A percentile compares a stretch with the other conserved stretches of the same genome.
phyloP scores from a whole-genome alignment of 53 echinoderm and acorn worm species.

The Mesocentrotus franciscanus region DNA sequence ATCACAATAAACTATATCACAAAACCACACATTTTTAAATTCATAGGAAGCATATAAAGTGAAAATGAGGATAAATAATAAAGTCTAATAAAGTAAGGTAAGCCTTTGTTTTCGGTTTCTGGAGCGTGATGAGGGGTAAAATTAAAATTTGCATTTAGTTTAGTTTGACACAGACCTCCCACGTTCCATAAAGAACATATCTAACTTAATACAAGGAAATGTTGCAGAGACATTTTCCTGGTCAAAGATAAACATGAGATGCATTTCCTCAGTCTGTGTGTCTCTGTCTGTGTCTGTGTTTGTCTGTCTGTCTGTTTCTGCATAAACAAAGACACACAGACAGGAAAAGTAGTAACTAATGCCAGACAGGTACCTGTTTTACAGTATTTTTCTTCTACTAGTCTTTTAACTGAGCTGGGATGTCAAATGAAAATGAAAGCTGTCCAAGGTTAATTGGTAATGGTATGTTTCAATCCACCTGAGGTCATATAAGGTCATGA shows the following conservation, averaged over 20 bases:
- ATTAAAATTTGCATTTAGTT: too few relatives aligned
- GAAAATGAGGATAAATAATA: neutral
- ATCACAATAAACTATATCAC: too few relatives aligned
- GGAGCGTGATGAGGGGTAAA: neutral
- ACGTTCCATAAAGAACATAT: neutral
- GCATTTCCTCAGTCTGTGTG: conserved; percentile 23
- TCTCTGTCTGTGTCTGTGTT: conserved; percentile 14
- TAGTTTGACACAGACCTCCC: neutral
- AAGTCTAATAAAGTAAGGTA: neutral
- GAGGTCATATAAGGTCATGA: neutral
- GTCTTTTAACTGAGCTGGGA: too few relatives aligned
- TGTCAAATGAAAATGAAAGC: neutral
- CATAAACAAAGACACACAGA: conserved; percentile 8
- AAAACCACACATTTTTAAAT: too few relatives aligned
- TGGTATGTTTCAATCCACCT: neutral
- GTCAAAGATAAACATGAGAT: neutral
- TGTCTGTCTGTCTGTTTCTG: conserved; percentile 4
- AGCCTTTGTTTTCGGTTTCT: neutral
- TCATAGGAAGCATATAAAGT: too few relatives aligned
- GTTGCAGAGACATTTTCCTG: too few relatives aligned
- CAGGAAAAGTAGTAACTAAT: neutral
- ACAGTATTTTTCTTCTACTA: too few relatives aligned
- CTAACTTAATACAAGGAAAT: too few relatives aligned
- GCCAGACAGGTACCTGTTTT: neutral
- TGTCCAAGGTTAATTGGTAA: neutral